Base-by-base conservation (phyloP, 1,140 invertebrate genomes). In the Brachionus manjavacas region DNA sequence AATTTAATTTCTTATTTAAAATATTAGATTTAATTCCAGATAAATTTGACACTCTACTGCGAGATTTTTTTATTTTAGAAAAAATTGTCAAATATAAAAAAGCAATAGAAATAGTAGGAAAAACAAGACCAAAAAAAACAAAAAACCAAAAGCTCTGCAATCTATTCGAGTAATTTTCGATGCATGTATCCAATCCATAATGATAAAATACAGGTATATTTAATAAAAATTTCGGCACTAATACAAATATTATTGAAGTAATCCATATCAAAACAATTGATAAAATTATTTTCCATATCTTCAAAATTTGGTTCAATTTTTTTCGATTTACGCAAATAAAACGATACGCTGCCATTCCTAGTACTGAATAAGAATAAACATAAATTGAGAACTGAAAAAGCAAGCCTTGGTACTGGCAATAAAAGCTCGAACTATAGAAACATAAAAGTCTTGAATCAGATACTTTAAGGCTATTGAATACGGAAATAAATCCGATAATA, bases 291-390 rank as follows among this genome's bases (percentile, higher is more conserved):
- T 80, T 80, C 76, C 76, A 80, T 35, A 35, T 31, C 39, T 80
- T 80, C 11, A 80, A 20, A 39, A 31, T 52, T 64, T 80, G 49
- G 16, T 52, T 80, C 41, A 80, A 80, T 16, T 80, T 80, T 55
- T 80, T 80, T 8, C 16, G 52, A 6, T 20, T 80, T 31, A 80
- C 46, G 16, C 76, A 80, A 4, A 52, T 20, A 28, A 80, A 39
- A 52, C 76, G 76, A 55, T 80, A 80, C 2, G n/a, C 55, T 14
- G 76, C 76, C 76, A 80, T 55, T 11, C 39, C 76, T 7, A 80
- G 16, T 11, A 80, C 76, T 31, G 49, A 55, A 64, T 80, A 80
- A 7, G 76, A 80, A 80, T 52, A 80, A 1, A 80, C 46, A 39
- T 55, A 80, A 16, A 55, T 64, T n/a, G 76, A 80, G 12, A 31